Percentiles rank a stretch among this genome's conserved stretches.
Evolutionary conservation across 2,888 invertebrate species (phyloP).

Genomic region (Stramonita haemastoma): DNA sequence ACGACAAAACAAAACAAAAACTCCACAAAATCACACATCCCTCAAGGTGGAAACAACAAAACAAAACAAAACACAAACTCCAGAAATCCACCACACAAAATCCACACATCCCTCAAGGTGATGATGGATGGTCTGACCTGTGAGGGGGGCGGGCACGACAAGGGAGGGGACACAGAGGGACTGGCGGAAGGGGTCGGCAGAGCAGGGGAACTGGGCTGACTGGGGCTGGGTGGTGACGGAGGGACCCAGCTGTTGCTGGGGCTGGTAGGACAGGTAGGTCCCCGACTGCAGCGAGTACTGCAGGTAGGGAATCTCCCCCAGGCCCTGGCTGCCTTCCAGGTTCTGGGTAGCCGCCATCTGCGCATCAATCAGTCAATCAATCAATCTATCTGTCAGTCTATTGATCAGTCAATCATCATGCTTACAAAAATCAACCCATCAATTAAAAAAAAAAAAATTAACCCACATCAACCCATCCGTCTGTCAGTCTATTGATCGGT

Average conservation of each 20-base stretch:
- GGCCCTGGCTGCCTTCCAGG: conserved; percentile 54
- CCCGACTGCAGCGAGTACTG: conserved; percentile 87
- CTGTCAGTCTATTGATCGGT: no score
- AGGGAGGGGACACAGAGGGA: conserved; percentile 95
- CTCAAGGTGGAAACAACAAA: no score
- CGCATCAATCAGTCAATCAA: neutral
- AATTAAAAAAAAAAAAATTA: neutral
- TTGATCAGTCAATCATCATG: no score
- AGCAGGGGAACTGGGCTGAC: conserved; percentile 65
- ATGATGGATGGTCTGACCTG: conserved; percentile 78
- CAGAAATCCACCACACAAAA: no score
- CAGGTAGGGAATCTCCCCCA: conserved; percentile 73
- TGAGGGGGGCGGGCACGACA: conserved; percentile 88
- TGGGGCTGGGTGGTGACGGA: conserved; percentile 73
- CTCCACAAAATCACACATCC: no score
- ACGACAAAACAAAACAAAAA: no score
- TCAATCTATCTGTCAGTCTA: no score
- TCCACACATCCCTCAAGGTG: no score
- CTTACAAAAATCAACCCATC: no score
- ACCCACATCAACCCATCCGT: no score
- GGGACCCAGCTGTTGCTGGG: conserved; percentile 68
- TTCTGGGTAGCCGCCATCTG: conserved; percentile 39
- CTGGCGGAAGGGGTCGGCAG: conserved; percentile 87
- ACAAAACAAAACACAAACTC: no score
- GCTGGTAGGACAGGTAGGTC: conserved; percentile 76